These are phyloP conservation scores for Lytechinus variegatus DNA, from an alignment of 35 echinoderm and acorn worm genomes.

Conservation along the genomic window DNA sequence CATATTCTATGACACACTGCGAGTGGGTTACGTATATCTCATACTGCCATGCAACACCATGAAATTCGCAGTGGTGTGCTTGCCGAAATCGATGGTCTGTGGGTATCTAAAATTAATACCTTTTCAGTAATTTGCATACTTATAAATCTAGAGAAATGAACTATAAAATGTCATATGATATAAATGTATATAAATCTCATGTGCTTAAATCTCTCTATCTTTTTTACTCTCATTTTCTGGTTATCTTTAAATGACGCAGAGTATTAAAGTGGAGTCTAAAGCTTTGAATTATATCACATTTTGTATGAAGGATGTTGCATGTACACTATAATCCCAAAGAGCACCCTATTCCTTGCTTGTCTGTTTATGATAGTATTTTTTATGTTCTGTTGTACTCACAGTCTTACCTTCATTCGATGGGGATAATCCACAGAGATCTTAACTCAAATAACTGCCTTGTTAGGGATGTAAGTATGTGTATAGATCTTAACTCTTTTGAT, in stretches of 20 bases:
- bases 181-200: neutral
- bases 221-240: neutral
- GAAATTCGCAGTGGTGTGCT: too few relatives aligned
- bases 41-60: too few relatives aligned
- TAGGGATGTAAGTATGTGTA: conserved; percentile 63
- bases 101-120: too few relatives aligned
- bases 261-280: neutral
- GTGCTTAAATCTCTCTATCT: neutral
- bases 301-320: neutral
- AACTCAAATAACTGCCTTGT: conserved; percentile 96
- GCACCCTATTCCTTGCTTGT: too few relatives aligned
- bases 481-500: neutral
- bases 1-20: too few relatives aligned
- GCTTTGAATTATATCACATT: neutral
- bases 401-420: conserved; percentile 91
- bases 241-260: neutral
- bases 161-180: neutral
- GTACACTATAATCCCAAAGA: too few relatives aligned
- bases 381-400: conserved; percentile 40
- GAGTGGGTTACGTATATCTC: too few relatives aligned
- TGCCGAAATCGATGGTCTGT: too few relatives aligned
- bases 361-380: too few relatives aligned
- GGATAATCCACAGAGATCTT: conserved; percentile 91
- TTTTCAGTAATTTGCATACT: neutral
- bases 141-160: neutral